Evolutionary conservation across 2,888 invertebrate species (phyloP), one percentile per base, ranked within the genome.

Genomic region (Ophioninae sp.): DNA sequence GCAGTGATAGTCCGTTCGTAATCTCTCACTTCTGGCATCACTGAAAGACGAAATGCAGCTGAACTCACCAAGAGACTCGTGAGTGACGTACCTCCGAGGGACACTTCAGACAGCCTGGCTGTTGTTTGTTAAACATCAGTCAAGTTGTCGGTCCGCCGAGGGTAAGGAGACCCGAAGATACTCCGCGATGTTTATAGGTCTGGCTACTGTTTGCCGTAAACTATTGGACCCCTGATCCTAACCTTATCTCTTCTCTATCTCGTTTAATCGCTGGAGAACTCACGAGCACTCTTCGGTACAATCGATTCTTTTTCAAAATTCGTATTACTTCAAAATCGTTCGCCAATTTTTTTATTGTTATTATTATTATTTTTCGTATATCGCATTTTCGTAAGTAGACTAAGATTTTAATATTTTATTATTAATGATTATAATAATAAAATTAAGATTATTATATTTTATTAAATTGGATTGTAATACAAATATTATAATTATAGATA

Each of bases 91-190:
- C 87, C 88, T 87, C 86, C 84, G 81, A 82, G 84, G 78, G 85
- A 86, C 88, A 78, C 88, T 87, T 82, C 79, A 87, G 86, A 85
- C 88, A 87, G 88, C 88, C 67, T 59, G 87, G 87, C 86, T 86
- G 87, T 86, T 88, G 90, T 90, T 90, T 90, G 90, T 90, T 90
- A 88, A 90, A 89, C 90, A 90, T 90, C 90, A 87, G 86, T 89
- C 90, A 89, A 87, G 86, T 85, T 88, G 90, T 90, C 90, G 88
- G 81, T 87, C 82, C 87, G 61, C 64, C 62, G 44, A 78, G 79
- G 75, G 57, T 57, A 74, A 65, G 75, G 59, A 44, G 74, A 57
- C 64, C 69, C 64, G 64, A 65, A 70, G 57, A 21, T 70, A 79
- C 69, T 64, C 74, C 65, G 44, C 41, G 62, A 82, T 59, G 69